Percentiles rank a stretch among this genome's conserved stretches.
Conservation (phyloP, 1,140 invertebrate species). For the Araneus ventricosus region DNA sequence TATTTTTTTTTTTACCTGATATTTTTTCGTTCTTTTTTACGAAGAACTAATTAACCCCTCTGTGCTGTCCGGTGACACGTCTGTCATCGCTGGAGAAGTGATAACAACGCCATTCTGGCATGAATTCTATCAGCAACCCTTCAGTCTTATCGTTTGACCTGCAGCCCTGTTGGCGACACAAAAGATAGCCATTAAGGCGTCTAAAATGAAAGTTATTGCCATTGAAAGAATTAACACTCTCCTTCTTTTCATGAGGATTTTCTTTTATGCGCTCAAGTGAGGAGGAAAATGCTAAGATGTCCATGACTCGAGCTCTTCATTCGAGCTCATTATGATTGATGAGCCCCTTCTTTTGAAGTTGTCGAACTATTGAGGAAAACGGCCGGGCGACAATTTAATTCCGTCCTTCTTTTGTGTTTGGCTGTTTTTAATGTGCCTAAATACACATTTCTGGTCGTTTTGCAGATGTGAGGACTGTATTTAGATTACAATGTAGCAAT, state of each 20-base stretch:
- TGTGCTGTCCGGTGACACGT: constrained; percentile 17
- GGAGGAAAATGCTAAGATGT: constrained; percentile 6
- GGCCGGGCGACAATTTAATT: neutral
- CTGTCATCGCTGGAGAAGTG: constrained; percentile 40
- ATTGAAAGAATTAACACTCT: constrained; percentile 51
- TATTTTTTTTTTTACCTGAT: too few relatives aligned
- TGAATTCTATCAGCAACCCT: constrained; percentile 35
- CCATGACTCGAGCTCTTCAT: neutral
- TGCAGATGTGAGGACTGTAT: too few relatives aligned
- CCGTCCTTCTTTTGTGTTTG: neutral
- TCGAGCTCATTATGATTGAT: constrained; percentile 3
- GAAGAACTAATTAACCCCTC: constrained; percentile 51
- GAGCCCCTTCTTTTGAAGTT: neutral
- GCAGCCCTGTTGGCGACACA: constrained; percentile 58
- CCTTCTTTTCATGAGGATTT: neutral
- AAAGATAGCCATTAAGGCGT: constrained; percentile 54
- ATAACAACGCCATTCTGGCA: constrained; percentile 50
- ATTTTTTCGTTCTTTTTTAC: constrained; percentile 6
- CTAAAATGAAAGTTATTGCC: constrained; percentile 64
- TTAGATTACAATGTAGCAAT: neutral
- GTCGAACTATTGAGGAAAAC: neutral
- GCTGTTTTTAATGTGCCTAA: neutral
- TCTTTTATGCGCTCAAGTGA: constrained; percentile 16
- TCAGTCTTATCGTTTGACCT: constrained; percentile 52
- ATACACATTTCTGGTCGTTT: neutral